These are phyloP conservation scores for Australoheros scitulus DNA, from an alignment of 2,113 vertebrate species.

Conservation along the genomic window DNA sequence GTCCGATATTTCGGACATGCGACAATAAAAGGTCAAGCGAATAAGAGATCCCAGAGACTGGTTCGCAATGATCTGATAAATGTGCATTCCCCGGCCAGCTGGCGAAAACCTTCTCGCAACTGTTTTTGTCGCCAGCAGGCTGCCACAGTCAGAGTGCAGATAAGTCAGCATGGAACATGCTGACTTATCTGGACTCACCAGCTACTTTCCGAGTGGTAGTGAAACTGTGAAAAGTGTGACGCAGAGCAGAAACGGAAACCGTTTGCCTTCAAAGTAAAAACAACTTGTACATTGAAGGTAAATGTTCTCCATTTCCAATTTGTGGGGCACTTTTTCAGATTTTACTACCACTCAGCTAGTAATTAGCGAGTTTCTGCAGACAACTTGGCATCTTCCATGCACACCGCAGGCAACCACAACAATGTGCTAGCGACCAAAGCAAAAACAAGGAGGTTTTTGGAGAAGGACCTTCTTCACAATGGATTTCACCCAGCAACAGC, in stretches of 20 bases:
- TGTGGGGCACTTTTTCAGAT: too few species aligned
- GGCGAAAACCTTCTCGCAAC: not conserved
- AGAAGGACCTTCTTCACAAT: accelerated
- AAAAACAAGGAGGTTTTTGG: not conserved
- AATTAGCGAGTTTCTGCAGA: too few species aligned
- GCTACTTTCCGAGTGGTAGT: not conserved
- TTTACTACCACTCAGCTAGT: too few species aligned
- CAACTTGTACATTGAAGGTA: not conserved
- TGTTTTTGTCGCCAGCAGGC: not conserved
- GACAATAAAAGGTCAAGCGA: not conserved
- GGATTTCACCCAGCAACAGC: not conserved
- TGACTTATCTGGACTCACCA: not conserved
- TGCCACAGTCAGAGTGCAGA: not conserved
- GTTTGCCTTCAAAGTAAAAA: not conserved
- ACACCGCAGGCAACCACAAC: accelerated
- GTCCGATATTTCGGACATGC: not conserved
- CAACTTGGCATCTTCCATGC: not conserved
- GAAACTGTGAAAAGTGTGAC: not conserved
- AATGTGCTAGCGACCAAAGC: not conserved
- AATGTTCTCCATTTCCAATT: not conserved
- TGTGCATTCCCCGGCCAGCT: not conserved
- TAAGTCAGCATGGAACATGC: not conserved
- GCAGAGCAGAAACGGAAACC: accelerated
- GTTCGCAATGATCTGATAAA: not conserved
- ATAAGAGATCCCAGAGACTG: not conserved